Evolutionary conservation across 2,888 invertebrate species (phyloP), one percentile per base, ranked within the genome.

Genomic region (Drosophila pegasa): DNA sequence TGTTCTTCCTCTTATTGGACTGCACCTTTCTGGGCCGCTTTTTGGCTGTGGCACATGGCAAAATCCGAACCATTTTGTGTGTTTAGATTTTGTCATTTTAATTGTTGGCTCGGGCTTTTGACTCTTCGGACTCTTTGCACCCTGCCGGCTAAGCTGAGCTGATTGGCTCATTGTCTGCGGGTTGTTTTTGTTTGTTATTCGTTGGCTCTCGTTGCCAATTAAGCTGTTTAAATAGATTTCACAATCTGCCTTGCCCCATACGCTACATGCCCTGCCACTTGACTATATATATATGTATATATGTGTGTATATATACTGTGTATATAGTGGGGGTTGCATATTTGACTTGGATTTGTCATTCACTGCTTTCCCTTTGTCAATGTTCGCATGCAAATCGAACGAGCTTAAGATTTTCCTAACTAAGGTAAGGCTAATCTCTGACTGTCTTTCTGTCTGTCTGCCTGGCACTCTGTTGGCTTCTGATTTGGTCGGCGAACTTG

Each of bases 261-360:
- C 25, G 33, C 62, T 59, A 62, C 47, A 59, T 54, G 41, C 40
- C 56, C 67, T 78, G 75, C 62, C 75, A 75, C 78, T 77, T 78
- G 78, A 75, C 77, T 75, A 10, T 25, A 3, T 35, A 5, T 9
- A 25, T 40, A 40, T 5, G 1, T 22, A 41, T 41, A 25, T 38
- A 37, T 40, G 12, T 20, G 6, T 14, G 2, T 35, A 16, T 37
- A 27, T n/a, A 25, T 38, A 37, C 35, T 40, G 12, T 20, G 6
- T 14, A 3, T 35, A 16, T 37, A 27, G 25, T 29, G 54, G 50
- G 58, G 79, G 66, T 81, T 77, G 66, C 80, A 82, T 87, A 83
- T 87, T 84, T 88, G 85, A 89, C 88, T 89, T 88, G 89, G 89
- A 89, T 90, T 89, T 89, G 89, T 87, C 89, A 79, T 78, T 87